A percentile compares a stretch with the other conserved stretches of the same genome.
phyloP scores from a whole-genome alignment of 1,140 invertebrate species.

The Drosophila oshimai region DNA sequence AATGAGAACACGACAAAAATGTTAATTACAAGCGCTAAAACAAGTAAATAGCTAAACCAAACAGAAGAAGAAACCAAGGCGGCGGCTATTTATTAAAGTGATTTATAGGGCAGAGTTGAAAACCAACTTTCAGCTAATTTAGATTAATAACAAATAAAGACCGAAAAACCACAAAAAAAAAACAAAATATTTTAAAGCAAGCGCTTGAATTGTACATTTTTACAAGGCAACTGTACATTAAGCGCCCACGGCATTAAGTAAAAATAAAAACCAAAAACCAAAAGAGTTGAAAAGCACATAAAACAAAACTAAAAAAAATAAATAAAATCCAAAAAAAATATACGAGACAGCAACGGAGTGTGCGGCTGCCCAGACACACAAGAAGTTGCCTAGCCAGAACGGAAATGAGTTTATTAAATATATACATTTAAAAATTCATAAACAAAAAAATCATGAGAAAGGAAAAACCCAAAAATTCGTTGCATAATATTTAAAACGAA shows the following conservation, averaged over 20 bases:
- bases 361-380: conserved; percentile 36
- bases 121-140: conserved; percentile 62
- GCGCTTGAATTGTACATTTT: conserved; percentile 79
- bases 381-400: conserved; percentile 73
- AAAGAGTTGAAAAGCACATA: conserved; percentile 70
- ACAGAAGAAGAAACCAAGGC: conserved; percentile 8
- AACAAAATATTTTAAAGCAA: conserved; percentile 74
- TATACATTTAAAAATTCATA: conserved; percentile 77
- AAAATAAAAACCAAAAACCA: conserved; percentile 44
- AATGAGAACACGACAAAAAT: conserved; percentile 61
- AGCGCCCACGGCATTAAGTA: conserved; percentile 73
- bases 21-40: conserved; percentile 70
- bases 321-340: conserved; percentile 47
- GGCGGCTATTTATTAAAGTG: conserved; percentile 70
- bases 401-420: conserved; percentile 79
- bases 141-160: conserved; percentile 64
- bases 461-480: conserved; percentile 70
- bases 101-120: conserved; percentile 57
- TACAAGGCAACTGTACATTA: conserved; percentile 81
- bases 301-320: conserved; percentile 46
- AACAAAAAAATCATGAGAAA: conserved; percentile 49
- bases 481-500: conserved; percentile 82
- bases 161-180: conserved; percentile 36
- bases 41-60: conserved; percentile 43
- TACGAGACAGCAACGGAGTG: conserved; percentile 49